phyloP scores from a whole-genome alignment of 2,888 invertebrate species.

The Patella ulyssiponensis region DNA sequence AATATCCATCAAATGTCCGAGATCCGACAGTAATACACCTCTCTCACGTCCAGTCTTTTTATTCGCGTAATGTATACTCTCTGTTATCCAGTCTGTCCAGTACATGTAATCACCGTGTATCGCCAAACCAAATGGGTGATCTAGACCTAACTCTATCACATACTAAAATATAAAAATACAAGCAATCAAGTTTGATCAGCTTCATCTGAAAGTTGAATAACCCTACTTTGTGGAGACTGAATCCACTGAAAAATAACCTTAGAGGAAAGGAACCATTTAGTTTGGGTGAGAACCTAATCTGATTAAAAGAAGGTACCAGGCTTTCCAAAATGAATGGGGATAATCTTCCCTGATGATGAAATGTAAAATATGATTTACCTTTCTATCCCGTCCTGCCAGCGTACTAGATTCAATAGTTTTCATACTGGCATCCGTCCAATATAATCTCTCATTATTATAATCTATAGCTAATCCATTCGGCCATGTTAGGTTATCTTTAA shows the following conservation, averaged over 20 bases:
- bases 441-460: constrained; percentile 79
- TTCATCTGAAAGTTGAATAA: no score
- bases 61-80: constrained; percentile 84
- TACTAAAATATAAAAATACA: constrained; percentile 42
- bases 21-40: constrained; percentile 81
- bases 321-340: neutral
- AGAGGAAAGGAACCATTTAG: no score
- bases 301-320: neutral
- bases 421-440: constrained; percentile 89
- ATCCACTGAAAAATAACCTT: no score
- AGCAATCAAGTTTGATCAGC: no score
- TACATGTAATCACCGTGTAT: constrained; percentile 90
- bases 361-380: constrained; percentile 51
- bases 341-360: neutral
- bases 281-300: neutral
- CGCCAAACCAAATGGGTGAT: constrained; percentile 91
- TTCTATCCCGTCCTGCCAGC: constrained; percentile 82
- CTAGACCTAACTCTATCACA: constrained; percentile 79
- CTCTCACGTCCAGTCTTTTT: constrained; percentile 66
- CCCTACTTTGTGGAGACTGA: no score
- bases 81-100: constrained; percentile 95
- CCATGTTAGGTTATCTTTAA: constrained; percentile 81
- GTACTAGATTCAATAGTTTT: constrained; percentile 85
- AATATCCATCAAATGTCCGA: constrained; percentile 92
- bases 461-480: constrained; percentile 91